Evolutionary conservation across 2,113 vertebrate genomes (phyloP).

Genomic region (Synodontis membranacea): DNA sequence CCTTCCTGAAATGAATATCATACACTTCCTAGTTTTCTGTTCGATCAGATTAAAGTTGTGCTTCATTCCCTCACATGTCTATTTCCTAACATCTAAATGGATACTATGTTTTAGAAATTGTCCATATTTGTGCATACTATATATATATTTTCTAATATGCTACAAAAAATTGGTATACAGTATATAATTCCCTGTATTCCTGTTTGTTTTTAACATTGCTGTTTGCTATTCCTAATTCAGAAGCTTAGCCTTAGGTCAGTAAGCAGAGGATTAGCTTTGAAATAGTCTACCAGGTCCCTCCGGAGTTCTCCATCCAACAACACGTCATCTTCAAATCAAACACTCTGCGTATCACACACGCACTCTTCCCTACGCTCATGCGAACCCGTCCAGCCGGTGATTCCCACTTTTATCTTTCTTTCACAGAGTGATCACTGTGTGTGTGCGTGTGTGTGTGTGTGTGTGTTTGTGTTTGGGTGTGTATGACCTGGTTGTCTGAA

Average conservation of each 20-base stretch:
- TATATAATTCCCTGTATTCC: background rate
- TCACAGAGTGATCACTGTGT: background rate
- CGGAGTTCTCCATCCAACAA: background rate
- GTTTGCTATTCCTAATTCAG: background rate
- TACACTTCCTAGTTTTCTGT: background rate
- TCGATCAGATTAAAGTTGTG: background rate
- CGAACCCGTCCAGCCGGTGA: background rate
- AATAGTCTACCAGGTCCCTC: background rate
- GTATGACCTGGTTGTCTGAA: background rate
- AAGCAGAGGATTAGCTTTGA: conserved; percentile 29
- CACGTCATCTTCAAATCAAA: background rate
- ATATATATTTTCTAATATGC: background rate
- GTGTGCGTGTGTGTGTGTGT: background rate
- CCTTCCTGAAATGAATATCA: background rate
- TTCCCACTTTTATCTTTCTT: background rate
- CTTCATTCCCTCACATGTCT: background rate
- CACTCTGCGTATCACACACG: background rate
- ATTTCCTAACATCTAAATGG: background rate
- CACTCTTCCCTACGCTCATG: background rate
- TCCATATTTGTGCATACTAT: too few relatives aligned
- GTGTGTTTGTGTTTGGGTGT: conserved; percentile 2
- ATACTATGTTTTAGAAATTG: background rate
- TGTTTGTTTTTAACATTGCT: background rate
- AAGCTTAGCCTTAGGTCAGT: background rate
- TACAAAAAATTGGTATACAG: background rate